Conservation (phyloP, 1,140 invertebrate genomes). For the Neuroterus valhalla region DNA sequence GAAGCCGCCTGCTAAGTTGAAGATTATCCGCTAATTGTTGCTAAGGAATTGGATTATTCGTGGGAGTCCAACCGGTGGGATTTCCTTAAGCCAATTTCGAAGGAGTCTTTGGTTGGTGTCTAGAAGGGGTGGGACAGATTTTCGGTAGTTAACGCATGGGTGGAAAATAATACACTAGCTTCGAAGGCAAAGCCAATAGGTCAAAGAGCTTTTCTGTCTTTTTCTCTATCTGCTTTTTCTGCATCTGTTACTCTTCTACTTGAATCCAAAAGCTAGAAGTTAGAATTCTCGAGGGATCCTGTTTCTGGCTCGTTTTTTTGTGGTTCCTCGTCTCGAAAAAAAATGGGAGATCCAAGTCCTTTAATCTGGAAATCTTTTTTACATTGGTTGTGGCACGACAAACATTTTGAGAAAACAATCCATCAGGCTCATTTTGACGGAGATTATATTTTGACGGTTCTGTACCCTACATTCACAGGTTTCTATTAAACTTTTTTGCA, state of each 20-base stretch:
- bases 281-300: neutral
- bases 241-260: too few relatives aligned
- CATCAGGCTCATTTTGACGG: too few relatives aligned
- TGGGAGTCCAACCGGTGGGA: conserved; percentile 33
- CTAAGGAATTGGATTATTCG: conserved; percentile 59
- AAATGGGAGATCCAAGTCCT: neutral
- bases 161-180: conserved; percentile 36
- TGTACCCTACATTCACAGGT: too few relatives aligned
- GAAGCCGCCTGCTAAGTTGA: conserved; percentile 33
- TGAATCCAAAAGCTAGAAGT: neutral
- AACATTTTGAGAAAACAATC: too few relatives aligned
- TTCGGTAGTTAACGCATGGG: conserved; percentile 46
- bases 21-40: conserved; percentile 55
- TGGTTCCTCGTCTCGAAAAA: neutral
- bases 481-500: too few relatives aligned
- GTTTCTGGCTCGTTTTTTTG: neutral
- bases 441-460: too few relatives aligned
- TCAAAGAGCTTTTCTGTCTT: conserved; percentile 1
- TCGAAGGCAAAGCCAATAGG: neutral
- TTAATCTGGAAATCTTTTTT: neutral
- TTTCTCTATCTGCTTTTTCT: conserved; percentile 9
- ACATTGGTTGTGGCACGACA: too few relatives aligned
- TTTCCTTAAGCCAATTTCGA: conserved; percentile 56
- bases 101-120: conserved; percentile 31
- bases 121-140: conserved; percentile 28